Base-by-base conservation (phyloP, 2,888 invertebrate genomes). In the Pasiphila rectangulata region DNA sequence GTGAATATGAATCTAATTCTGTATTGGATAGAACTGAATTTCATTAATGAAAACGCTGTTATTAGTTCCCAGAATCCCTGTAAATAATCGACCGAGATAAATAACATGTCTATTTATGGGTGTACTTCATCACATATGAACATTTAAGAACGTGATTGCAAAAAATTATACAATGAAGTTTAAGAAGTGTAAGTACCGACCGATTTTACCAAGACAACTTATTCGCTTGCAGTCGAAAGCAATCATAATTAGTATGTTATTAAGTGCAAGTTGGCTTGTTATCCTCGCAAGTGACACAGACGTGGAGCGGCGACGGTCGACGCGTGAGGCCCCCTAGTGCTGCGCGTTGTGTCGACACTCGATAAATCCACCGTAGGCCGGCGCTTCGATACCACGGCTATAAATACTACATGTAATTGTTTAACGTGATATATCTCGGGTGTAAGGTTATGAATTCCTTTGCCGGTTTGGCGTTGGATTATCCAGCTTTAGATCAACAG, bases 301-400 rank as follows among this genome's bases (percentile, higher is more conserved):
- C 34, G 4, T 2, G 12, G 20, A 4, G 6, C 4, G 4, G 79
- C 75, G 74, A 76, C 73, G 82, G 73, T 77, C 79, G 69, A 83
- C 84, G 86, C 86, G 86, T 83, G 85, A 83, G 86, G 80, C 84
- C 86, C 84, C 85, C 85, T 86, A 85, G 86, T 85, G 86, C 62
- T 80, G 87, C 76, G 78, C 78, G 75, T 72, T 69, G 72, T 82
- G 83, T 84, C 86, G 84, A 79, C 85, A 82, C 79, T 79, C 80
- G 81, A 79, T 78, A 79, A 79, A 78, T 79, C 69, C 44, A 29
- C 39, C 34, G 21, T 32, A 37, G 27, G 54, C 45, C 45, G 55
- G 51, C 57, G 42, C 57, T 49, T 60, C 51, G 50, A 50, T 45
- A 37, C 27, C 56, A 50, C 53, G 56, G 36, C 43, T 44, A 51